A percentile compares a stretch with the other conserved stretches of the same genome.
These are phyloP conservation scores for Callyntrura sp. DNA, from an alignment of 2,888 invertebrate species.

Conservation along the genomic window DNA sequence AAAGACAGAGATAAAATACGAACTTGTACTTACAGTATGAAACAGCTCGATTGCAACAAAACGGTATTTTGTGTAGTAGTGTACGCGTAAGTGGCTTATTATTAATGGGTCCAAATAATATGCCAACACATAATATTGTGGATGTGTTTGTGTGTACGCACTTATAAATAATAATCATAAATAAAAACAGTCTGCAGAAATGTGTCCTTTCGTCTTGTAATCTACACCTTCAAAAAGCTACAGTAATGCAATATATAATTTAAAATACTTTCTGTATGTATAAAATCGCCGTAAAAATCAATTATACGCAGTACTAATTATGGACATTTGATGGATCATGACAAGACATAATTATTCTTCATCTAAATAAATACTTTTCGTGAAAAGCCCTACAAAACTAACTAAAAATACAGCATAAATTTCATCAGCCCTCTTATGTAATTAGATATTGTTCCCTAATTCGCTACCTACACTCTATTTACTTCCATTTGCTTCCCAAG, in stretches of 20 bases:
- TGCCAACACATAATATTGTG: conserved; percentile 10
- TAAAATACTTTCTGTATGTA: conserved; percentile 44
- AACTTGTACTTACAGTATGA: conserved; percentile 76
- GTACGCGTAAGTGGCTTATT: background rate
- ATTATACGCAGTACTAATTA: conserved; percentile 52
- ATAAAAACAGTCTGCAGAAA: conserved; percentile 56
- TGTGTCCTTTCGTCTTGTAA: conserved; percentile 8
- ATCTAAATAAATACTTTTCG: conserved; percentile 36
- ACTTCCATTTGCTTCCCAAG: background rate
- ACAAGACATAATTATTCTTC: conserved; percentile 59
- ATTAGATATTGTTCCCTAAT: background rate
- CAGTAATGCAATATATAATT: conserved; percentile 17
- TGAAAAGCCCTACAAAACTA: background rate
- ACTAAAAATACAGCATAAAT: background rate
- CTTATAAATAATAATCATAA: conserved; percentile 33
- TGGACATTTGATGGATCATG: conserved; percentile 56
- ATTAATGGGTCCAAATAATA: background rate
- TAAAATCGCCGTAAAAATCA: conserved; percentile 58
- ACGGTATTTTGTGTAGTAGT: conserved; percentile 15
- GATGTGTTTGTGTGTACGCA: background rate
- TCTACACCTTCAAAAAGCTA: background rate
- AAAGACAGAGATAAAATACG: conserved; percentile 70
- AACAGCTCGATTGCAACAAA: conserved; percentile 71
- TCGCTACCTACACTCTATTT: background rate
- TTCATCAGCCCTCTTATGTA: conserved; percentile 50